Evolutionary conservation across 1,140 invertebrate genomes (phyloP), one percentile per base, ranked within the genome.

Genomic region (Heterodera carotae): DNA sequence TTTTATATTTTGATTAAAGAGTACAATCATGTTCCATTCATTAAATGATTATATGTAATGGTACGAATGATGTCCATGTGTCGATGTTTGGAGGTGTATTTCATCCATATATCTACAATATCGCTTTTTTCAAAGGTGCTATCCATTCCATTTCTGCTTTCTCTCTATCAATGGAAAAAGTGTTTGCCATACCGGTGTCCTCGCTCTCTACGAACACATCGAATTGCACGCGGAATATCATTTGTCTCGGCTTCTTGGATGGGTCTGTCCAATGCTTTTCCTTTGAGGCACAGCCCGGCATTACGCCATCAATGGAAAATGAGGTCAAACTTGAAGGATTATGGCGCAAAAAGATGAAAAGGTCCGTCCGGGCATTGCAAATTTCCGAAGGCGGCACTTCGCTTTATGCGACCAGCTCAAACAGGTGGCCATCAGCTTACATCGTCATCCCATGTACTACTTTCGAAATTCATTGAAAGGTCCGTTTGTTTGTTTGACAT

Each of bases 381-480:
- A 79, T 81, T 29, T 79, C 78, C 10, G 79, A 48, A 15, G 76
- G 76, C 36, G 77, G 78, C 22, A n/a, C 22, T 31, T 66, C 53
- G 34, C 27, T 79, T 60, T 81, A 76, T 34, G 79, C 64, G 22
- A 77, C 68, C n/a, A 53, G 64, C 31, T 77, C 53, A 5, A 76
- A 60, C 15, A 72, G 36, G 53, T 29, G 10, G 15, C 53, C 72
- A 12, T 6, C 79, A 12, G 36, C 33, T 1, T 6, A 25, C 33
- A n/a, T 12, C 25, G 12, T 25, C 39, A 0, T 12, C 39, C 39
- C 39, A 43, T 8, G 6, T 43, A 12, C 12, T 12, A 43, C 6
- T 43, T 43, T 43, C 12, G 0, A 43, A n/a, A n/a, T n/a, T n/a
- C n/a, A n/a, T n/a, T n/a, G n/a, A 10, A 12, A 78, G 79, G 70